Conservation (phyloP, 2,797 vertebrate species). For the Phalloptychus januarius region DNA sequence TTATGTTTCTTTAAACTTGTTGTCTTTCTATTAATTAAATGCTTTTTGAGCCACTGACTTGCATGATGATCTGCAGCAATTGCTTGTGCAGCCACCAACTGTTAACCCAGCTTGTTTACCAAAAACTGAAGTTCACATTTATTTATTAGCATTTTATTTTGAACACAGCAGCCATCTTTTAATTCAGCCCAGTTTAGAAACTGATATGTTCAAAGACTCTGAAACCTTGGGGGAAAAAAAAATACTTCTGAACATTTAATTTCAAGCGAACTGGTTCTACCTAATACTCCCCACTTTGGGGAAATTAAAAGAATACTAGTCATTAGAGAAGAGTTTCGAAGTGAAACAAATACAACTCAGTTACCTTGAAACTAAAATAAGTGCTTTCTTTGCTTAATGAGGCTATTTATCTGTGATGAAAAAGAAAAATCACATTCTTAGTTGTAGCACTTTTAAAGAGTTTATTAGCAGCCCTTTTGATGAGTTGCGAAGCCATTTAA, state of each 20-base stretch:
- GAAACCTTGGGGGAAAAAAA: constrained; percentile 9
- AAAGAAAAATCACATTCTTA: constrained; percentile 7
- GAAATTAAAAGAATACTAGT: constrained; percentile 5
- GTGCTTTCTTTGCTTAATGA: not conserved
- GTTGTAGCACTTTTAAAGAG: not conserved
- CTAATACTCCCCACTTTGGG: not conserved
- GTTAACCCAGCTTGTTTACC: constrained; percentile 4
- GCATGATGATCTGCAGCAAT: constrained; percentile 1
- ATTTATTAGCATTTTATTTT: constrained; percentile 15
- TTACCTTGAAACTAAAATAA: constrained; percentile 25
- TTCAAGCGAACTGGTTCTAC: not conserved
- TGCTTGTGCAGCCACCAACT: constrained; percentile 3
- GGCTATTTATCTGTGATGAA: not conserved
- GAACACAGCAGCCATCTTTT: constrained; percentile 6
- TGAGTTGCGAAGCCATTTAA: not conserved
- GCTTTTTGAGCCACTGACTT: constrained; percentile 8
- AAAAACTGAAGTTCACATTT: constrained; percentile 2
- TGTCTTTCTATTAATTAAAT: not conserved
- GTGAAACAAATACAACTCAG: constrained; percentile 10
- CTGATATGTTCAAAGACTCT: constrained; percentile 9
- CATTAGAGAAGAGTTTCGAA: constrained; percentile 5
- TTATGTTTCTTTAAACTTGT: not conserved
- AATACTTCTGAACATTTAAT: constrained; percentile 11
- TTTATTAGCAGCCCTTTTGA: not conserved
- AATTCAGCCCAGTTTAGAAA: constrained; percentile 5